These are phyloP conservation scores for Aspidiotus rigidus DNA, from an alignment of 2,888 invertebrate genomes.

Conservation along the genomic window DNA sequence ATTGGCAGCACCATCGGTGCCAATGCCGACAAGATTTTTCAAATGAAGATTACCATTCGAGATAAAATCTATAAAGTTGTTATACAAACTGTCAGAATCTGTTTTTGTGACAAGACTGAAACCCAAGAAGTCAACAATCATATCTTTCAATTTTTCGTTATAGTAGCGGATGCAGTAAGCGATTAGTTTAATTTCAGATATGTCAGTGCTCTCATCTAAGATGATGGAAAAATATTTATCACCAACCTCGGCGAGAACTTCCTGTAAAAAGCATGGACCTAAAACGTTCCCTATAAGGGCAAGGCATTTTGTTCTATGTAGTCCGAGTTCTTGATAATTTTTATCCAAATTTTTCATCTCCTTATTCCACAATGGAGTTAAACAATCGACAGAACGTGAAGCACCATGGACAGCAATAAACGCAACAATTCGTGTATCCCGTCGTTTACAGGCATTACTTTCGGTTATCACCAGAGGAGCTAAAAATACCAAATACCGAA, in stretches of 20 bases:
- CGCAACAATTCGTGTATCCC: slow-evolving; percentile 1
- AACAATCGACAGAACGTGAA: slow-evolving; percentile 9
- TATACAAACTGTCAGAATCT: slow-evolving; percentile 6
- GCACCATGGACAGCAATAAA: slow-evolving; percentile 15
- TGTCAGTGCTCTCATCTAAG: slow-evolving; percentile 35
- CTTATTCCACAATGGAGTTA: slow-evolving; percentile 9
- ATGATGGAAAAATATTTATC: slow-evolving; percentile 32
- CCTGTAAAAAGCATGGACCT: slow-evolving; percentile 35
- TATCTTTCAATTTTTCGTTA: slow-evolving; percentile 32
- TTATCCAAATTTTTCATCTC: too few relatives aligned
- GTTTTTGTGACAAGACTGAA: slow-evolving; percentile 29
- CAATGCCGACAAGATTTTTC: slow-evolving; percentile 37
- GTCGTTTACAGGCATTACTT: slow-evolving; percentile 12
- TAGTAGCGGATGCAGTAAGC: slow-evolving; percentile 37
- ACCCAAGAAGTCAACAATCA: slow-evolving; percentile 36
- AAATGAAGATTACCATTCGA: slow-evolving; percentile 30
- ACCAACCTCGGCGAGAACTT: slow-evolving; percentile 34
- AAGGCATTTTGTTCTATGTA: slow-evolving; percentile 37
- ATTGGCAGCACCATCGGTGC: slow-evolving; percentile 39
- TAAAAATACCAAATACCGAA: too few relatives aligned
- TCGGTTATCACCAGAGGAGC: too few relatives aligned
- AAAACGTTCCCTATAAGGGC: slow-evolving; percentile 37
- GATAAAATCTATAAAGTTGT: not conserved
- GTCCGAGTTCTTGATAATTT: slow-evolving; percentile 24
- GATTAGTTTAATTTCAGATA: slow-evolving; percentile 31